Evolutionary conservation across 2,888 invertebrate genomes (phyloP).

Genomic region (Sclerodermus sp.): DNA sequence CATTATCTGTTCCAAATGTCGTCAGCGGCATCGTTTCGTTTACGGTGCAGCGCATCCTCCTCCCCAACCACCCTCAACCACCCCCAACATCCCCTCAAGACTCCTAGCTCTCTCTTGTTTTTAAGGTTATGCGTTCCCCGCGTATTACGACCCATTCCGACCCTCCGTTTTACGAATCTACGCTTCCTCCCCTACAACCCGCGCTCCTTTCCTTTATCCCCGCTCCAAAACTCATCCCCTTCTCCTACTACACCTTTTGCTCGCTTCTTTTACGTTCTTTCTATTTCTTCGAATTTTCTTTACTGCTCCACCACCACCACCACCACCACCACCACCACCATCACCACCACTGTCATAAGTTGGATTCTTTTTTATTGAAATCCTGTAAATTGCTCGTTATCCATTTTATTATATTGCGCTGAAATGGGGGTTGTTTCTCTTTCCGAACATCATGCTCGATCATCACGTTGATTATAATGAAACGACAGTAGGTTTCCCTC

Average conservation of each 20-base stretch:
- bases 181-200: constrained; percentile 34
- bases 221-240: neutral
- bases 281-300: neutral
- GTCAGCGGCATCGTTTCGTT: constrained; percentile 56
- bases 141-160: constrained; percentile 51
- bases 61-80: constrained; percentile 9
- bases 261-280: constrained; percentile 2
- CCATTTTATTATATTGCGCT: neutral
- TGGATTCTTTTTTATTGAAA: no score
- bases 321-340: neutral
- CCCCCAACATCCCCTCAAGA: constrained; percentile 15
- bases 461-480: no score
- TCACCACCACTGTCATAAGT: no score
- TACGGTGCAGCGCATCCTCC: constrained; percentile 41
- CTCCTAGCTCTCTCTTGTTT: constrained; percentile 39
- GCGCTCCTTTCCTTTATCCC: constrained; percentile 6
- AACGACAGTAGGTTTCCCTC: no score
- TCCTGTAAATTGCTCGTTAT: no score
- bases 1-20: constrained; percentile 58
- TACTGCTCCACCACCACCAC: neutral
- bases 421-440: no score
- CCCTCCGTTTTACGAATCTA: constrained; percentile 47
- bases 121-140: constrained; percentile 52
- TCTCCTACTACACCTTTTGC: no score
- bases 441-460: no score